Evolutionary conservation across 2,113 vertebrate species (phyloP).

Genomic region (Turdus rufiventris): DNA sequence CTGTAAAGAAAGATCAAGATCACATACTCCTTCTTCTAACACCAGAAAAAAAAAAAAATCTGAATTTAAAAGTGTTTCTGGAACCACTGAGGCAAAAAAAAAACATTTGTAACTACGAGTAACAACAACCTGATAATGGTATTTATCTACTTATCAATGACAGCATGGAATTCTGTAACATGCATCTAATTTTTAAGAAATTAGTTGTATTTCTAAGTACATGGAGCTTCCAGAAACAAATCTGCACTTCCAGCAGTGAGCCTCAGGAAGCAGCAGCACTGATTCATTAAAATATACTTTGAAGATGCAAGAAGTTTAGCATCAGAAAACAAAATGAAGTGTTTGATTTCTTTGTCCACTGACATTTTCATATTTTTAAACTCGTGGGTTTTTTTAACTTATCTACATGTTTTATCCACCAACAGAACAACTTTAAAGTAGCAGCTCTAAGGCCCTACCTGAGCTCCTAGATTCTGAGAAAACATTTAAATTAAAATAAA

Average conservation of each 20-base stretch:
- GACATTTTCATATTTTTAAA: not conserved
- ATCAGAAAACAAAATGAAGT: not conserved
- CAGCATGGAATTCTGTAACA: not conserved
- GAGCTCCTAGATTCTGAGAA: not conserved
- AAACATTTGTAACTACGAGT: not conserved
- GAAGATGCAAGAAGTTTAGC: not conserved
- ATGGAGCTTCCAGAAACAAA: not conserved
- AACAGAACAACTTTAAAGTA: not conserved
- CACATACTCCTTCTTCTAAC: not conserved
- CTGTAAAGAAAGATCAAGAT: constrained; percentile 68
- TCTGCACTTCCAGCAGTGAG: not conserved
- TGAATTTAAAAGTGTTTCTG: not conserved
- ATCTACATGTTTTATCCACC: not conserved
- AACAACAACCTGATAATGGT: not conserved
- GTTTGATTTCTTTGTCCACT: not conserved
- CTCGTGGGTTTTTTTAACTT: not conserved
- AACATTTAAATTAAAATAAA: not conserved
- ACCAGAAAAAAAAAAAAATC: not conserved
- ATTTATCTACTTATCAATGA: not conserved
- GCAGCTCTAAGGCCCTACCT: not conserved
- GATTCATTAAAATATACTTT: not conserved
- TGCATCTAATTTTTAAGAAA: not conserved
- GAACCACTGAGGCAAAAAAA: not conserved
- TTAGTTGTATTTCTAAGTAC: not conserved
- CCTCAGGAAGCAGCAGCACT: not conserved